Evolutionary conservation across 2,888 invertebrate species (phyloP), one percentile per base, ranked within the genome.

Genomic region (Lepeophtheirus nordmannii): DNA sequence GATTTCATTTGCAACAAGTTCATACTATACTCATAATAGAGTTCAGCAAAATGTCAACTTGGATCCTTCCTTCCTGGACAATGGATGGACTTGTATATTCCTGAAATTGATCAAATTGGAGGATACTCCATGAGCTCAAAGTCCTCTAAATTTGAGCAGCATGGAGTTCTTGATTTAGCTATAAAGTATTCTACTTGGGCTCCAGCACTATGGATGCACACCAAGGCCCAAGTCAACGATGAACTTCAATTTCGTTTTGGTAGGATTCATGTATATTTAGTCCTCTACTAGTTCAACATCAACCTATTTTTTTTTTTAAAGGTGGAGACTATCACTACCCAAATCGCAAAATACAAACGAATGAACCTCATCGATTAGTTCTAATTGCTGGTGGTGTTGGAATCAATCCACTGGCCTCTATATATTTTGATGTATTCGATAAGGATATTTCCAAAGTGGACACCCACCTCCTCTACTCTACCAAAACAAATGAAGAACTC

Each of bases 361-460:
- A 46, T n/a, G 53, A 5, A 3, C 53, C 69, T 7, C 63, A 69
- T 5, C 71, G 74, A 63, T 68, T 77, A 11, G 69, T 78, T 38
- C 71, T 78, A 20, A 69, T 78, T 40, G 78, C 77, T 11, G 78
- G 78, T 9, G 78, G 78, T 1, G 76, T 78, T 14, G 78, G 78
- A 9, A 75, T 78, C 30, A 78, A 78, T 69, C 78, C 78, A 22
- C 69, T 78, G 10, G 71, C 72, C 56, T 76, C 76, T 39, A 78
- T 78, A 65, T 62, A 74, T 20, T 71, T 71, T 58, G 73, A 75
- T 68, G 71, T 74, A 17, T 46, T 37, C 56, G 67, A 70, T 58
- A 53, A 68, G n/a, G 22, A 62, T 30, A 37, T 58, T 17, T 68
- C 70, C 9, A 30, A 30, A 2, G 70, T 69, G 10, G 71, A 69